Base-by-base conservation (phyloP, 2,113 vertebrate species). In the Prunella himalayana region DNA sequence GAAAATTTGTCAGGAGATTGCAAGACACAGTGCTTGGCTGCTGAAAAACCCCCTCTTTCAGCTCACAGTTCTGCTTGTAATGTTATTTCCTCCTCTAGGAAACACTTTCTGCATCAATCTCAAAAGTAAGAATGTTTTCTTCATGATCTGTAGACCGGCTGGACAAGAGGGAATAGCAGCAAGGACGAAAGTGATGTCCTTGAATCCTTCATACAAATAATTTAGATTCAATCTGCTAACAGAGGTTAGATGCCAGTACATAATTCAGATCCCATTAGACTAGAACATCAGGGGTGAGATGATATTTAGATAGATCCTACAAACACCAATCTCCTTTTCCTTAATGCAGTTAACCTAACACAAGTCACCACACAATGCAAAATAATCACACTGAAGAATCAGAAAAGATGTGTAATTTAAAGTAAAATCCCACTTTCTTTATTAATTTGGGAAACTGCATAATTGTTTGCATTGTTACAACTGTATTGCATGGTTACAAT, bases 211-310 rank as follows among this genome's bases (percentile, higher is more conserved):
- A 31, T 73, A 61, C 49, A 82, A 88, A 83, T 86, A 61, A 90
- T 94, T 96, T 86, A 96, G 71, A 96, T 95, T 90, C 90, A 96
- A 59, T 95, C 75, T 39, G 31, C 88, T 95, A 96, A 64, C 61
- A 82, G 53, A 90, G 81, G 84, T 82, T 89, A 79, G 20, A 54
- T 37, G 54, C 65, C 66, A 92, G 86, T 69, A 49, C 69, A 57
- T 91, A 88, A 94, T 95, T 97, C 88, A 97, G 79, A 97, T 96
- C 93, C 95, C 82, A 91, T 96, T 88, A 97, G 83, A 63, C 33
- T 45, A 30, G 54, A 89, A 82, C 61, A 20, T 63, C 69, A 60
- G 57, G 82, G 65, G 41, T 82, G 45, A 96, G 91, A 71, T 50
- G 71, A 50, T 63, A 72, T 90, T 97, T 94, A 93, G 93, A 94